Conservation (phyloP, 1,140 invertebrate species). For the Diorhabda sublineata region DNA sequence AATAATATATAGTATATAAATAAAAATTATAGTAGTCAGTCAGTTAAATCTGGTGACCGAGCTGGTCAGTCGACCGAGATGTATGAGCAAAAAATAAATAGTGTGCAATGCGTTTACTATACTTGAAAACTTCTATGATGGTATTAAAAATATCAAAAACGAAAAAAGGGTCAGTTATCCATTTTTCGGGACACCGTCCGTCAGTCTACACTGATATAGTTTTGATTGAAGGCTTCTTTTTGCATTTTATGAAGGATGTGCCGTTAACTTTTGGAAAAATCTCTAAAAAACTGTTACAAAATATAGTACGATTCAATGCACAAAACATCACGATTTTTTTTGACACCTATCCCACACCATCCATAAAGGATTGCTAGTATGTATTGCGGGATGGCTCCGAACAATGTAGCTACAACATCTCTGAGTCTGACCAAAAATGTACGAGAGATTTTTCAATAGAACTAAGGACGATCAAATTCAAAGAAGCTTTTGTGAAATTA, state of each 20-base stretch:
- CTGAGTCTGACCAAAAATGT: not conserved
- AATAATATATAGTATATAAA: no score
- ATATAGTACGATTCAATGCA: no score
- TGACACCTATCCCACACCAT: no score
- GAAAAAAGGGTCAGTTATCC: not conserved
- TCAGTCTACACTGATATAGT: not conserved
- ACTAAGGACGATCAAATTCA: not conserved
- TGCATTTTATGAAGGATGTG: not conserved
- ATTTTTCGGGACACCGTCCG: not conserved
- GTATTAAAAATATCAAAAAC: not conserved
- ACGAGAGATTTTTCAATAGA: not conserved
- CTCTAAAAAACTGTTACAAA: not conserved
- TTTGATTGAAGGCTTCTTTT: not conserved
- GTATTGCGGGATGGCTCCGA: not conserved
- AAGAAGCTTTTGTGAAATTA: constrained; percentile 6
- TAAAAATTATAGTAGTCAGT: no score
- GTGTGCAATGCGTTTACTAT: not conserved
- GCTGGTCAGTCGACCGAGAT: not conserved
- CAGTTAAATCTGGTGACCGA: not conserved
- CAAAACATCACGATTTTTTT: no score
- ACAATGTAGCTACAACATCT: not conserved
- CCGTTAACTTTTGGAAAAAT: not conserved
- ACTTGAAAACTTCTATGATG: not conserved
- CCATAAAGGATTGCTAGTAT: not conserved
- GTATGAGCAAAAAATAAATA: not conserved